phyloP scores from a whole-genome alignment of 1,140 invertebrate species.

The Neoseiulus cucumeris region DNA sequence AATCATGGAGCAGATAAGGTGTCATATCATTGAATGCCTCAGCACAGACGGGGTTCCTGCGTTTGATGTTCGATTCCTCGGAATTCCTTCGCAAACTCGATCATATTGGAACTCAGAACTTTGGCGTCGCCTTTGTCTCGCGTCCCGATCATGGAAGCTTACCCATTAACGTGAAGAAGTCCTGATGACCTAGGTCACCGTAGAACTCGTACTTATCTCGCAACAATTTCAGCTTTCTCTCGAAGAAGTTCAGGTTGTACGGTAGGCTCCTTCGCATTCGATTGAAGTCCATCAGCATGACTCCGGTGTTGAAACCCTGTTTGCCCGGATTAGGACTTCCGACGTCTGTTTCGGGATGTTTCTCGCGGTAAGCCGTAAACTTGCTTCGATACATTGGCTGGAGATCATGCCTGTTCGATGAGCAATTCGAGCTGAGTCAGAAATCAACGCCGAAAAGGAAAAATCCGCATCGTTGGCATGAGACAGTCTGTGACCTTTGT shows the following conservation, averaged over 20 bases:
- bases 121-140: too few species aligned
- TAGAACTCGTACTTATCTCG: constrained; percentile 44
- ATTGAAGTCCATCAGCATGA: constrained; percentile 49
- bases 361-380: constrained; percentile 43
- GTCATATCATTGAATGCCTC: neutral
- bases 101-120: too few species aligned
- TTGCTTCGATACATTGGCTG: constrained; percentile 59
- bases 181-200: constrained; percentile 68
- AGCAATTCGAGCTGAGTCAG: neutral
- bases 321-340: constrained; percentile 32
- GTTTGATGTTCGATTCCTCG: neutral
- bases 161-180: constrained; percentile 56
- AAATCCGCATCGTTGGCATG: neutral
- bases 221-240: constrained; percentile 36
- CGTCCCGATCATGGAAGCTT: too few species aligned
- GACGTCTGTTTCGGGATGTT: constrained; percentile 38
- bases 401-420: constrained; percentile 35
- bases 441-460: neutral
- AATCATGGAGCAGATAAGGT: too few species aligned
- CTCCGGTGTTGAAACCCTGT: constrained; percentile 54
- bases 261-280: constrained; percentile 40
- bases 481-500: neutral
- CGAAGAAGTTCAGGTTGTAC: constrained; percentile 37
- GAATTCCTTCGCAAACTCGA: neutral
- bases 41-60: neutral